Conservation (phyloP, 2,888 invertebrate species). For the Coenonympha arcania region DNA sequence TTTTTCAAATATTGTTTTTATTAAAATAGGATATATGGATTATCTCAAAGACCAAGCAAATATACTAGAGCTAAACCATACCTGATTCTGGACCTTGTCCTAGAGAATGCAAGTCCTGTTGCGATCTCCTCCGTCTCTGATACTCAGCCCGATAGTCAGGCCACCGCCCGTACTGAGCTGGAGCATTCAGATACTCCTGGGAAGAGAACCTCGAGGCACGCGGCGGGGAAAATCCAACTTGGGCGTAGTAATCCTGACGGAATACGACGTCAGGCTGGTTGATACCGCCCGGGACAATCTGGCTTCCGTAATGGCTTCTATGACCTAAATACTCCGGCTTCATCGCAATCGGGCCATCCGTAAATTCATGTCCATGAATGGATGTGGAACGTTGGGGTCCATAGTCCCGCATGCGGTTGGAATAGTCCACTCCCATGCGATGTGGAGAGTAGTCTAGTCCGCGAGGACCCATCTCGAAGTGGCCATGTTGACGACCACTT, state of each 20-base stretch:
- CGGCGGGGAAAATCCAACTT: conserved; percentile 59
- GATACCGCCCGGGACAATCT: conserved; percentile 55
- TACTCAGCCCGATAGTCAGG: conserved; percentile 63
- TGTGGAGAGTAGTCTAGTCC: conserved; percentile 68
- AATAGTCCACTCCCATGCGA: conserved; percentile 58
- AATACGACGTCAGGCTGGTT: conserved; percentile 66
- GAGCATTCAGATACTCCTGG: conserved; percentile 67
- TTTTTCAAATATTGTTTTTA: not conserved
- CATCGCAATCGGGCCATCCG: conserved; percentile 49
- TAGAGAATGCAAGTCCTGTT: conserved; percentile 66
- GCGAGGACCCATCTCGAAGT: conserved; percentile 69
- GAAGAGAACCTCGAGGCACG: conserved; percentile 65
- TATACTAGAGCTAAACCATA: conserved; percentile 30
- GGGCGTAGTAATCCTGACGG: conserved; percentile 60
- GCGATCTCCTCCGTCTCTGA: conserved; percentile 63
- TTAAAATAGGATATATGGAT: too few relatives aligned
- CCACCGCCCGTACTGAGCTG: conserved; percentile 62
- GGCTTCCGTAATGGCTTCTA: conserved; percentile 57
- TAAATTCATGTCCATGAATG: conserved; percentile 66
- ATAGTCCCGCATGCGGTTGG: conserved; percentile 58
- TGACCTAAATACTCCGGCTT: conserved; percentile 62
- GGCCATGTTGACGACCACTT: conserved; percentile 56
- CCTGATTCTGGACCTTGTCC: conserved; percentile 66
- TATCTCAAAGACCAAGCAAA: not conserved
- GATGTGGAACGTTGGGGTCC: conserved; percentile 66